Percentiles rank a stretch among this genome's conserved stretches.
Evolutionary conservation across 2,113 vertebrate genomes (phyloP).

Genomic region (Datnioides undecimradiatus): DNA sequence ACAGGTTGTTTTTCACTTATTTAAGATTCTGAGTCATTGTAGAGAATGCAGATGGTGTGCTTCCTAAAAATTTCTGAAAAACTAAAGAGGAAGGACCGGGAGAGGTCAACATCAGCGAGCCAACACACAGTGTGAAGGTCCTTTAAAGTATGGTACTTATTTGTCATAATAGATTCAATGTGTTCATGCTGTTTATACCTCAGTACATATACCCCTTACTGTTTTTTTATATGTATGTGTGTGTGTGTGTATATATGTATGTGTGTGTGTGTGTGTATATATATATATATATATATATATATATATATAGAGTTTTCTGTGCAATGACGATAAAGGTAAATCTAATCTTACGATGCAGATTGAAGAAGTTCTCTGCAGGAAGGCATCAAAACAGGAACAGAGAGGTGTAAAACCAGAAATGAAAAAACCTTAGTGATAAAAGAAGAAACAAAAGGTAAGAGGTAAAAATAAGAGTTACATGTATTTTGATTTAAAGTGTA

Average conservation of each 20-base stretch:
- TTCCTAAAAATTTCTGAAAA: slow-evolving; percentile 90
- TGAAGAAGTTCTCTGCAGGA: background rate
- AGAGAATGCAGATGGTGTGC: slow-evolving; percentile 61
- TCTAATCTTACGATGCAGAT: background rate
- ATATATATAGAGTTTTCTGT: too few relatives aligned
- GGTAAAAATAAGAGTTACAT: background rate
- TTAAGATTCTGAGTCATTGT: background rate
- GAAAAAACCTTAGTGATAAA: background rate
- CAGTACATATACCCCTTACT: too few relatives aligned
- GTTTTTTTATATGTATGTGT: too few relatives aligned
- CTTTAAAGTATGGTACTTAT: background rate
- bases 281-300: too few relatives aligned
- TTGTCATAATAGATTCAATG: too few relatives aligned
- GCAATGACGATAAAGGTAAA: too few relatives aligned
- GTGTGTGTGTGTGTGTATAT: too few relatives aligned
- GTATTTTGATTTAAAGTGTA: background rate
- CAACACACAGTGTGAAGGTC: too few relatives aligned
- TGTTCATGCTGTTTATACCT: too few relatives aligned
- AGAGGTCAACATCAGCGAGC: slow-evolving; percentile 44
- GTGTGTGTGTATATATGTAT: too few relatives aligned
- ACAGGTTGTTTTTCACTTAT: background rate
- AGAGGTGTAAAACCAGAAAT: background rate
- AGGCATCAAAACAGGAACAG: background rate
- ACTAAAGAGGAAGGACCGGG: slow-evolving; percentile 89
- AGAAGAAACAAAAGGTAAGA: too few relatives aligned